These are phyloP conservation scores for Pitta sordida DNA, from an alignment of 2,113 vertebrate genomes.

Conservation along the genomic window DNA sequence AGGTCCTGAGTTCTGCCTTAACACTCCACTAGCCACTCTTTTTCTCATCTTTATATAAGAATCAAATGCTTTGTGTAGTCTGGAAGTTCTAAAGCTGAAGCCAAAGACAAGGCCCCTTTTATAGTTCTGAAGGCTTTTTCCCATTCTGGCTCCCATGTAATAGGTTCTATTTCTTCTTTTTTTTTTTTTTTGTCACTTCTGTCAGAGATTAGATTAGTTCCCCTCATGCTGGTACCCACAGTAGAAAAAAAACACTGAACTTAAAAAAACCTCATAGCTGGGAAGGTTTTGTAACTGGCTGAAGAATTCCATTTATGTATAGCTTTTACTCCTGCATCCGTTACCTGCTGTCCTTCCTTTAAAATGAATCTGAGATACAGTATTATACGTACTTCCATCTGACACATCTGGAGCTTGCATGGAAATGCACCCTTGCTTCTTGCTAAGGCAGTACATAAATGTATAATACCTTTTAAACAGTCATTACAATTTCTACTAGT, in stretches of 20 bases:
- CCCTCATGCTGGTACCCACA: background rate
- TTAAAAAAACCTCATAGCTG: background rate
- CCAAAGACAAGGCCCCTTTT: background rate
- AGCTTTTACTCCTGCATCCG: background rate
- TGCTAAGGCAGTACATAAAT: background rate
- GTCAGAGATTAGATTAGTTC: background rate
- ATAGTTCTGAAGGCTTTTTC: background rate
- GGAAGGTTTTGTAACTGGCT: background rate
- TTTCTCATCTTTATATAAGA: background rate
- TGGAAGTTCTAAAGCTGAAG: background rate
- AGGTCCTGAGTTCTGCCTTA: background rate
- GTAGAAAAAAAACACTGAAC: background rate
- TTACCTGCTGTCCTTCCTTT: background rate
- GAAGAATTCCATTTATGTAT: background rate
- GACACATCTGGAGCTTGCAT: background rate
- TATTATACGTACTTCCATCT: background rate
- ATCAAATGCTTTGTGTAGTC: background rate
- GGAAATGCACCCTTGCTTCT: background rate
- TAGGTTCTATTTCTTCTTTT: background rate
- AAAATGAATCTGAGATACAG: background rate
- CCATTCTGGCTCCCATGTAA: background rate
- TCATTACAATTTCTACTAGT: background rate
- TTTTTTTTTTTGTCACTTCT: background rate
- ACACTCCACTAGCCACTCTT: background rate
- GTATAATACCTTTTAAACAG: background rate